phyloP scores from a whole-genome alignment of 2,888 invertebrate species.

The Nephrotoma flavescens region DNA sequence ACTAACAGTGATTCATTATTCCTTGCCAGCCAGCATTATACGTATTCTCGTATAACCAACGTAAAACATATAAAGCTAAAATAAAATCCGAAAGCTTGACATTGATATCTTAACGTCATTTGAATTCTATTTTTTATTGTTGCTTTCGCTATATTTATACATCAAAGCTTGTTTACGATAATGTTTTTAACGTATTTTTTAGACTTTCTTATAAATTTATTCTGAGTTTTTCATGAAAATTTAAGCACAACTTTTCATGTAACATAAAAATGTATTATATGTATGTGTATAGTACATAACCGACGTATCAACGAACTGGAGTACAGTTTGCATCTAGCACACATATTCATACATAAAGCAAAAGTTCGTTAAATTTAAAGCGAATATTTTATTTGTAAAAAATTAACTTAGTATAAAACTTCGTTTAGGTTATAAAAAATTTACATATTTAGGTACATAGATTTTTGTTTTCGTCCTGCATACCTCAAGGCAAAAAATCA shows the following conservation, averaged over 20 bases:
- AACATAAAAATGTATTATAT: background rate
- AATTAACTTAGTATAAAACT: background rate
- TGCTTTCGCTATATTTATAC: background rate
- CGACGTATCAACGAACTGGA: background rate
- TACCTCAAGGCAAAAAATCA: no score
- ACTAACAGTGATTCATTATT: background rate
- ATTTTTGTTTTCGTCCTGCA: no score
- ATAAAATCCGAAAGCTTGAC: background rate
- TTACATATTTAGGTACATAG: no score
- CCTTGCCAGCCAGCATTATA: background rate
- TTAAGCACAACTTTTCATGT: background rate
- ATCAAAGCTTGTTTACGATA: background rate
- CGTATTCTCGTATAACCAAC: background rate
- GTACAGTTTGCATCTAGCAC: background rate
- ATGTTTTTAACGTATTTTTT: background rate
- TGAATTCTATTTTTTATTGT: background rate
- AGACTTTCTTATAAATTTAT: background rate
- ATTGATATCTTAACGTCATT: background rate
- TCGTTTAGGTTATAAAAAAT: no score
- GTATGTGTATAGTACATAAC: background rate
- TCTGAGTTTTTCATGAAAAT: background rate
- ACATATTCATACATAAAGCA: background rate
- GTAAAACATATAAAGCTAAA: background rate
- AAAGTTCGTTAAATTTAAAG: background rate
- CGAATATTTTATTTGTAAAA: background rate